phyloP scores from a whole-genome alignment of 2,888 invertebrate genomes.

The Pelosia muscerda region DNA sequence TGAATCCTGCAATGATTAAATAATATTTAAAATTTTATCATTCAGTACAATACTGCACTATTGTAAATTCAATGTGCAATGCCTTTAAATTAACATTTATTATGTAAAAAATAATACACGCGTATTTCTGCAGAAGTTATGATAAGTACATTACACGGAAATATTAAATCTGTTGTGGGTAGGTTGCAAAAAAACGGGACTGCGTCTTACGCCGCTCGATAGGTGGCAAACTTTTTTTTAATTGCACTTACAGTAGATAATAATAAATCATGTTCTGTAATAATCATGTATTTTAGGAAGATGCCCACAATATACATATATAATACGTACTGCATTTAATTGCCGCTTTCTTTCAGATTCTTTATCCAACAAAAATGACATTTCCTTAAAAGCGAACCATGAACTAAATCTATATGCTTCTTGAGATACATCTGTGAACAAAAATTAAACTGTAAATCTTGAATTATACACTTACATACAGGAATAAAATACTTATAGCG shows the following conservation, averaged over 20 bases:
- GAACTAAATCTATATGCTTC: slow-evolving; percentile 46
- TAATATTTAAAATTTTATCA: neutral
- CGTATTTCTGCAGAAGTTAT: too few relatives aligned
- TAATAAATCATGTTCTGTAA: neutral
- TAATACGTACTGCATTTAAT: slow-evolving; percentile 38
- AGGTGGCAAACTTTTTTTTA: too few relatives aligned
- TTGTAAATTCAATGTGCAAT: too few relatives aligned
- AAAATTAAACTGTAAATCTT: slow-evolving; percentile 2
- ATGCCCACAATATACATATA: neutral
- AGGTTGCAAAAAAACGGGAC: too few relatives aligned
- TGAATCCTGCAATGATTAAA: slow-evolving; percentile 24
- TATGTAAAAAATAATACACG: too few relatives aligned
- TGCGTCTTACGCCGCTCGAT: too few relatives aligned
- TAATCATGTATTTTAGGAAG: neutral
- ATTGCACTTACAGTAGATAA: too few relatives aligned
- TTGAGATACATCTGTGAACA: slow-evolving; percentile 45
- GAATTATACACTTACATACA: neutral
- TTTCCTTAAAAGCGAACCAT: slow-evolving; percentile 65
- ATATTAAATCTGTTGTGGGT: too few relatives aligned
- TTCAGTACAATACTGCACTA: neutral
- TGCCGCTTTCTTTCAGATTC: slow-evolving; percentile 53
- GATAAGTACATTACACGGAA: too few relatives aligned
- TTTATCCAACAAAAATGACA: slow-evolving; percentile 63
- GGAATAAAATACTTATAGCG: neutral
- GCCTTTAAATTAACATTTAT: too few relatives aligned